These are phyloP conservation scores for Sinopyrophorus schimmeli DNA, from an alignment of 2,888 invertebrate species.

Conservation along the genomic window DNA sequence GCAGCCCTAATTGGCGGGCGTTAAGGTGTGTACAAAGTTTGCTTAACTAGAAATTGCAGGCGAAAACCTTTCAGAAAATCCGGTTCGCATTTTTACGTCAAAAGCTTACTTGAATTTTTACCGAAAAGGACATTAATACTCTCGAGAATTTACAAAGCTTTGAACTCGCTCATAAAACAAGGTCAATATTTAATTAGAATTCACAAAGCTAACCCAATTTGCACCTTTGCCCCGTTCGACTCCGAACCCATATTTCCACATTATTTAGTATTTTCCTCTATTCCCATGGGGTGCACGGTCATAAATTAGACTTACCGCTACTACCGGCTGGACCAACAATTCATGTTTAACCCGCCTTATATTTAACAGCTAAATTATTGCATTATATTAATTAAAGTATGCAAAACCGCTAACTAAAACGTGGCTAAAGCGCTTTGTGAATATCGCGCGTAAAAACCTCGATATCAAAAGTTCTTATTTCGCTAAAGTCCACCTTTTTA, in stretches of 20 bases:
- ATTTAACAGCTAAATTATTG: constrained; percentile 38
- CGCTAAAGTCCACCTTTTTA: too few species aligned
- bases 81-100: background rate
- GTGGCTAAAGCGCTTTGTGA: constrained; percentile 9
- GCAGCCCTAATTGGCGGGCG: constrained; percentile 4
- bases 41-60: background rate
- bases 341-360: constrained; percentile 37
- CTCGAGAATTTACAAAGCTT: constrained; percentile 16
- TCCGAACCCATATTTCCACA: constrained; percentile 28
- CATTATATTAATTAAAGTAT: constrained; percentile 38
- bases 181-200: constrained; percentile 32
- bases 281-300: constrained; percentile 28
- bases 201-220: constrained; percentile 31
- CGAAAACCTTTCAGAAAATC: constrained; percentile 4
- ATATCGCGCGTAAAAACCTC: background rate
- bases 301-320: constrained; percentile 37
- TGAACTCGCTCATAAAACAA: constrained; percentile 23
- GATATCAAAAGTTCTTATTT: background rate
- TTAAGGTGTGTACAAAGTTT: background rate
- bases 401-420: constrained; percentile 16
- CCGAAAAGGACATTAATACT: constrained; percentile 18
- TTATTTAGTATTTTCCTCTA: constrained; percentile 35
- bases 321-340: constrained; percentile 37
- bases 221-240: constrained; percentile 30
- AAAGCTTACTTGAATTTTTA: constrained; percentile 12